These are phyloP conservation scores for Adineta ricciae DNA, from an alignment of 2,888 invertebrate genomes.

Conservation along the genomic window DNA sequence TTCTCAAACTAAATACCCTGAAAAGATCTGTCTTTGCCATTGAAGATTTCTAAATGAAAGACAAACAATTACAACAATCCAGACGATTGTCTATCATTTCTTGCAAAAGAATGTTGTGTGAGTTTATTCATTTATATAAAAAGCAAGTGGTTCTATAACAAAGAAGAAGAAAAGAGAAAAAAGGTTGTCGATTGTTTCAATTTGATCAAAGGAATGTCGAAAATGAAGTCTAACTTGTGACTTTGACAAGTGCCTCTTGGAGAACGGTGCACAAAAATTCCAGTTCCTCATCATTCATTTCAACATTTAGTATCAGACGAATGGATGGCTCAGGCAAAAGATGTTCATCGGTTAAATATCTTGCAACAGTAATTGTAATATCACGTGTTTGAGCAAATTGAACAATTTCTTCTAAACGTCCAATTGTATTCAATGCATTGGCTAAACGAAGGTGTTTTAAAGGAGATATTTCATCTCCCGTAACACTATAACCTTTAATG, in stretches of 20 bases:
- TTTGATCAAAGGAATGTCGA: not conserved
- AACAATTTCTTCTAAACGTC: slow-evolving; percentile 30
- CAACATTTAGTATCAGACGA: slow-evolving; percentile 31
- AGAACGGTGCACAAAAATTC: slow-evolving; percentile 23
- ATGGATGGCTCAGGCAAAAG: slow-evolving; percentile 26
- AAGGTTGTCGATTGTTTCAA: not conserved
- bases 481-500: slow-evolving; percentile 18
- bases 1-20: not conserved
- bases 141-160: not conserved
- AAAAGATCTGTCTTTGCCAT: not conserved
- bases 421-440: slow-evolving; percentile 31
- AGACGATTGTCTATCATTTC: not conserved
- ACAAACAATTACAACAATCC: not conserved
- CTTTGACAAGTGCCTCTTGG: slow-evolving; percentile 23
- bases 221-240: not conserved
- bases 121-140: not conserved
- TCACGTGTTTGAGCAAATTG: slow-evolving; percentile 32
- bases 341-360: slow-evolving; percentile 30
- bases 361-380: slow-evolving; percentile 28
- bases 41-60: not conserved
- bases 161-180: not conserved
- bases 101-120: not conserved
- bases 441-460: slow-evolving; percentile 30
- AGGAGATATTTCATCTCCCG: slow-evolving; percentile 27
- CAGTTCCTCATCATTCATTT: slow-evolving; percentile 28